phyloP scores from a whole-genome alignment of 1,140 invertebrate species.

The Drosophila funebris region DNA sequence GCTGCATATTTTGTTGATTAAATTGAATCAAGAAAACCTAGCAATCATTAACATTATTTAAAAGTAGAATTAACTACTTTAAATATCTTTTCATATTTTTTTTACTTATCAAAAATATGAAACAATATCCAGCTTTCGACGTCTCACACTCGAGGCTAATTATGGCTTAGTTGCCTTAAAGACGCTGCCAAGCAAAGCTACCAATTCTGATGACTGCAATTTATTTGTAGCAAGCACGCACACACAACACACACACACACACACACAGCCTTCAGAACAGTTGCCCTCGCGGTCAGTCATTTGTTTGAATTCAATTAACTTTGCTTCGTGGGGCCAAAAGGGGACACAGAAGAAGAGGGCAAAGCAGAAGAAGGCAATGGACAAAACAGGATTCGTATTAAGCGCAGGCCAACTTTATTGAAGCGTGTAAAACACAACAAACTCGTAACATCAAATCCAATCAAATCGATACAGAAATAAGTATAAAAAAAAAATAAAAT shows the following conservation, averaged over 20 bases:
- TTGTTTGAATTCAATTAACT: conserved; percentile 73
- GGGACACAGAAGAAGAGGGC: background rate
- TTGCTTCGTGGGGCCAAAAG: conserved; percentile 20
- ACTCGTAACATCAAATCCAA: conserved; percentile 67
- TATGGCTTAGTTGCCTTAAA: conserved; percentile 1
- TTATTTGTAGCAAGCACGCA: conserved; percentile 11
- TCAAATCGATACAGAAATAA: conserved; percentile 76
- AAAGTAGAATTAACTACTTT: no score
- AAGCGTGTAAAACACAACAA: conserved; percentile 73
- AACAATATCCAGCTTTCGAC: no score
- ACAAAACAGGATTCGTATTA: conserved; percentile 24
- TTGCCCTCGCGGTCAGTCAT: conserved; percentile 7
- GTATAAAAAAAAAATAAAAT: conserved; percentile 13
- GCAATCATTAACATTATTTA: no score
- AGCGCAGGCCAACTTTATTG: conserved; percentile 54
- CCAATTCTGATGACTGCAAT: conserved; percentile 24
- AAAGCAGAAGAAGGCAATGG: background rate
- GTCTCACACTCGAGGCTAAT: background rate
- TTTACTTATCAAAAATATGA: no score
- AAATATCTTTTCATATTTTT: no score
- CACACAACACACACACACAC: conserved; percentile 7
- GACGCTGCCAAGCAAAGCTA: background rate
- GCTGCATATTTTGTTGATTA: background rate
- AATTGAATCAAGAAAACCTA: no score
- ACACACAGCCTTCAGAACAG: conserved; percentile 7